Evolutionary conservation across 2,888 invertebrate species (phyloP).

Genomic region (Leucania comma): DNA sequence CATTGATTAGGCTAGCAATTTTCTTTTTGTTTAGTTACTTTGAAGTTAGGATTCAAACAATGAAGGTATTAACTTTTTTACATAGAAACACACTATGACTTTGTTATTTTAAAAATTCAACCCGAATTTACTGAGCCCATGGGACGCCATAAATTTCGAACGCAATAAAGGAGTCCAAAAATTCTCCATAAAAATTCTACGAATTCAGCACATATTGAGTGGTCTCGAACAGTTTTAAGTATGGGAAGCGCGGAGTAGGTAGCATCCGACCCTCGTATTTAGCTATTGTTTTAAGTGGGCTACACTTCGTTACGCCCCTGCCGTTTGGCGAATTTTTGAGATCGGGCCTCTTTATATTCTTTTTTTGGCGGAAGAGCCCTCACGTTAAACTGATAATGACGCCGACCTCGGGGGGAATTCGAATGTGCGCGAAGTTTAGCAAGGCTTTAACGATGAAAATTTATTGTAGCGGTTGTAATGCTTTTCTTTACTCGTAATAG

Average conservation of each 20-base stretch:
- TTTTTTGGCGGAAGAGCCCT: slow-evolving; percentile 81
- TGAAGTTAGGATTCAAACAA: neutral
- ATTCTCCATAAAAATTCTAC: slow-evolving; percentile 84
- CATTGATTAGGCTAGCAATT: slow-evolving; percentile 75
- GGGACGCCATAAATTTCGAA: slow-evolving; percentile 84
- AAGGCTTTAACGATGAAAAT: slow-evolving; percentile 84
- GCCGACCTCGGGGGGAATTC: slow-evolving; percentile 74
- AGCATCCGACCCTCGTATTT: slow-evolving; percentile 86
- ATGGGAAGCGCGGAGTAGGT: slow-evolving; percentile 81
- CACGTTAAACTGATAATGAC: slow-evolving; percentile 89
- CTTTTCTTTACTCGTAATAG: slow-evolving; percentile 83
- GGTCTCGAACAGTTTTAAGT: slow-evolving; percentile 83
- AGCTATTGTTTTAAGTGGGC: slow-evolving; percentile 90
- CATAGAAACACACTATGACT: slow-evolving; percentile 33
- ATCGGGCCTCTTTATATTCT: slow-evolving; percentile 82
- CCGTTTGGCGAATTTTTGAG: slow-evolving; percentile 84
- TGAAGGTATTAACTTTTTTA: slow-evolving; percentile 25
- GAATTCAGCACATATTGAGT: slow-evolving; percentile 89
- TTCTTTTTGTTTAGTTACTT: slow-evolving; percentile 16
- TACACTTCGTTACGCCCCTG: slow-evolving; percentile 89
- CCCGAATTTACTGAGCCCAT: slow-evolving; percentile 78
- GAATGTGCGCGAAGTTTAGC: slow-evolving; percentile 75
- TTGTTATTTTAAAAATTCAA: slow-evolving; percentile 78
- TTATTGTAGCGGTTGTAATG: slow-evolving; percentile 85
- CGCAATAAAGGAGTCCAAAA: slow-evolving; percentile 84